Evolutionary conservation across 1,140 invertebrate species (phyloP), one percentile per base, ranked within the genome.

Genomic region (Caenorhabditis brenneri): DNA sequence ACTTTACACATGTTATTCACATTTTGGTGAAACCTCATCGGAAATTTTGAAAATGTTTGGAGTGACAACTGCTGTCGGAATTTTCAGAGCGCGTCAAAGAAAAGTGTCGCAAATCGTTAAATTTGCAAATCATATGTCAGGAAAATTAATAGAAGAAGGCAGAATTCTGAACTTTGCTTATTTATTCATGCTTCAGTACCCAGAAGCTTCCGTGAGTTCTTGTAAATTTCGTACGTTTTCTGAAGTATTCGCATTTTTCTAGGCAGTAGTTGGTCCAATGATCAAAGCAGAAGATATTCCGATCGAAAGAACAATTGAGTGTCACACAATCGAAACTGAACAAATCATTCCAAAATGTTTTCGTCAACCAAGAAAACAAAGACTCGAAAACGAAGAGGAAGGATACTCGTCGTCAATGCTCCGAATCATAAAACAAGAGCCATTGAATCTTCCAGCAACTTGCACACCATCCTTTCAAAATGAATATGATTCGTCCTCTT

Each of bases 351-450:
- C 65, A 24, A 74, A 74, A 42, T 74, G 65, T 15, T 74, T 74
- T n/a, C 65, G 65, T 9, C 36, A 74, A 24, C 65, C 65, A 7
- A 74, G 65, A 46, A 74, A 74, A 74, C 65, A 74, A n/a, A 74
- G 36, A 74, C 29, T 74, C 16, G 65, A 74, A 46, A n/a, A 42
- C 1, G 65, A 74, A 74, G 36, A 74, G 9, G n/a, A 22, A 33
- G 33, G n/a, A 31, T 74, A 12, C 2, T 33, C 31, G 2, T 74
- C 65, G 33, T 74, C 65, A 10, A 24, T 74, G 22, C 22, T 74
- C 42, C 65, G 65, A 42, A 42, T 74, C 24, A 74, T 74, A 19
- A 46, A 31, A 31, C 33, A 31, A 74, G 22, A 22, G 4, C 12
- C 65, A 10, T 2, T 42, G 0, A 9, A 24, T 24, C 65, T 74